Conservation (phyloP, 2,797 vertebrate genomes). For the Arremon brunneinucha region DNA sequence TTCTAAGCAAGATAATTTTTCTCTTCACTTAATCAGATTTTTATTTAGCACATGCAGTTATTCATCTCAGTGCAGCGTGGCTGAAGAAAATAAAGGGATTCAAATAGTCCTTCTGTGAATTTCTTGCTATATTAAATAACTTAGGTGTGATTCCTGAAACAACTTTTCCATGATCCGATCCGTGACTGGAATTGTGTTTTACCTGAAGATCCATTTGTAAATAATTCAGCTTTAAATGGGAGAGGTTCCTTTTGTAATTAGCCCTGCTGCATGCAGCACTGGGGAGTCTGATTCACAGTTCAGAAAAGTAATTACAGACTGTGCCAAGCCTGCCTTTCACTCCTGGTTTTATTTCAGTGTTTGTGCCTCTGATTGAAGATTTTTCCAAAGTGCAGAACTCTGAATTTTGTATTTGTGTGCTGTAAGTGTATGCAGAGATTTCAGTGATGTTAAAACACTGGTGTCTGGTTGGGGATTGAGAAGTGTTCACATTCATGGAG, state of each 20-base stretch:
- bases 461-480: neutral
- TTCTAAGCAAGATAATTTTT: neutral
- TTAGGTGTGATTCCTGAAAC: neutral
- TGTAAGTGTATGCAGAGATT: neutral
- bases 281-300: slow-evolving; percentile 39
- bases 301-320: slow-evolving; percentile 49
- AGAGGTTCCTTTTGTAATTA: slow-evolving; percentile 1
- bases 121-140: neutral
- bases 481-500: slow-evolving; percentile 23
- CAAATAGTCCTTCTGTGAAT: neutral
- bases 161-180: neutral
- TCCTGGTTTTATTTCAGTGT: slow-evolving; percentile 32
- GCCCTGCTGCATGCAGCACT: slow-evolving; percentile 9
- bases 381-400: slow-evolving; percentile 34
- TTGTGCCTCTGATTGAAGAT: slow-evolving; percentile 32
- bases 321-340: slow-evolving; percentile 7
- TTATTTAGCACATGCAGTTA: neutral
- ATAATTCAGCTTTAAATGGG: neutral
- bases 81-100: neutral
- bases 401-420: neutral
- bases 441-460: neutral
- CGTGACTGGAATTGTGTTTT: neutral
- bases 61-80: neutral
- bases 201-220: neutral
- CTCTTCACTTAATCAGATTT: neutral